phyloP scores from a whole-genome alignment of 2,113 vertebrate species.

The Taxidea taxus region DNA sequence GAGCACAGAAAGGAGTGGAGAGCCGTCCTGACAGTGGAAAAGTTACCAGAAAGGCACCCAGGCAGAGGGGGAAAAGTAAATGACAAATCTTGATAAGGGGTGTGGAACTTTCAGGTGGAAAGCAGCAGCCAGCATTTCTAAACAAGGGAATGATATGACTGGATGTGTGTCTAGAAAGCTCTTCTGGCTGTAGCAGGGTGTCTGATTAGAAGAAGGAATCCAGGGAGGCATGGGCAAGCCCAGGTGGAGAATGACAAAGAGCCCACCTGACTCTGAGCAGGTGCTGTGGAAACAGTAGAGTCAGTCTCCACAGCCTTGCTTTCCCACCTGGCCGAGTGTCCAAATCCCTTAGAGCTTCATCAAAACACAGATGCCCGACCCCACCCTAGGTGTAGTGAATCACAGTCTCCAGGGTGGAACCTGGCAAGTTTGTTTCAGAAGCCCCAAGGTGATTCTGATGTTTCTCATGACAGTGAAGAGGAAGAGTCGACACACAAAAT shows the following conservation, averaged over 20 bases:
- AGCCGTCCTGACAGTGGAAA: neutral
- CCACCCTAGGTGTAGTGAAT: neutral
- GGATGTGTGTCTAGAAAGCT: neutral
- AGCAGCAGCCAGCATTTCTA: neutral
- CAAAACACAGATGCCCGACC: neutral
- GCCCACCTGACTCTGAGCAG: neutral
- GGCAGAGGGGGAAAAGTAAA: neutral
- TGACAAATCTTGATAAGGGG: neutral
- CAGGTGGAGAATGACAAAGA: neutral
- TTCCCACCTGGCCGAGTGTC: neutral
- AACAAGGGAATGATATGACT: neutral
- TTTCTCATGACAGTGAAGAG: neutral
- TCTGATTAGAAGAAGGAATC: neutral
- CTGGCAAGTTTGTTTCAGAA: neutral
- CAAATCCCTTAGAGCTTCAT: neutral
- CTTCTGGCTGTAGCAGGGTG: neutral
- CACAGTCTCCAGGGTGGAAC: neutral
- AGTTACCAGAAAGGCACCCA: neutral
- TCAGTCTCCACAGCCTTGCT: neutral
- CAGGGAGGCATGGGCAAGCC: neutral
- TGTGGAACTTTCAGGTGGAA: neutral
- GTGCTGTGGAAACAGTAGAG: neutral
- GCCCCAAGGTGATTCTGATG: neutral
- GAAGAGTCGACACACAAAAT: neutral
- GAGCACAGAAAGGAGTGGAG: neutral